These are phyloP conservation scores for Theonella swinhoei DNA, from an alignment of 37 sponge, comb jelly and placozoan genomes.

Conservation along the genomic window DNA sequence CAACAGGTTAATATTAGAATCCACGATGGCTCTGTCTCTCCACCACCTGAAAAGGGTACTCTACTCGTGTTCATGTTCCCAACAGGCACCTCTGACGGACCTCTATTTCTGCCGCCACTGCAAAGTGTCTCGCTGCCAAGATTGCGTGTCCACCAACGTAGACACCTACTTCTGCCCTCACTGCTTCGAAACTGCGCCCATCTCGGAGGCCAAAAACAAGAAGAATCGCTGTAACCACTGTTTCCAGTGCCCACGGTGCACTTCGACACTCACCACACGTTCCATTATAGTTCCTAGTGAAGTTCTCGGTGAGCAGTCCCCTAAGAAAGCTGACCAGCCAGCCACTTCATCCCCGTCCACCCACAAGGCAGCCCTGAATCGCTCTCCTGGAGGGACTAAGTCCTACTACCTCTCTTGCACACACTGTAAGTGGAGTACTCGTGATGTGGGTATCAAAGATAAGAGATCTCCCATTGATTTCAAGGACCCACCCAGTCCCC, in stretches of 20 bases:
- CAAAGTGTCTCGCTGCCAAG: slow-evolving; percentile 58
- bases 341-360: neutral
- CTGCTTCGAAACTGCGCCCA: slow-evolving; percentile 60
- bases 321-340: slow-evolving; percentile 9
- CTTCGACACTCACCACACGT: slow-evolving; percentile 49
- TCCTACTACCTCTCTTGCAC: slow-evolving; percentile 68
- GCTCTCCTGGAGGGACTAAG: slow-evolving; percentile 65
- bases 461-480: slow-evolving; percentile 68
- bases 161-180: slow-evolving; percentile 73
- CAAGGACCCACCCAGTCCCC: slow-evolving; percentile 47
- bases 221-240: slow-evolving; percentile 62
- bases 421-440: slow-evolving; percentile 76
- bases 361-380: neutral
- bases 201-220: slow-evolving; percentile 35
- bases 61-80: slow-evolving; percentile 63
- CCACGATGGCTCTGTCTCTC: slow-evolving; percentile 49
- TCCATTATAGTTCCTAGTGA: slow-evolving; percentile 58
- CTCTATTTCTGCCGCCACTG: slow-evolving; percentile 75
- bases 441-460: slow-evolving; percentile 68
- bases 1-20: no score
- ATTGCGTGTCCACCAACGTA: slow-evolving; percentile 54
- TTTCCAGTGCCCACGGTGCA: slow-evolving; percentile 73
- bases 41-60: slow-evolving; percentile 34
- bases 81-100: slow-evolving; percentile 26
- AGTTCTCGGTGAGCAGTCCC: slow-evolving; percentile 42